Conservation (phyloP, 2,797 vertebrate genomes). For the Sebastes iracundus region DNA sequence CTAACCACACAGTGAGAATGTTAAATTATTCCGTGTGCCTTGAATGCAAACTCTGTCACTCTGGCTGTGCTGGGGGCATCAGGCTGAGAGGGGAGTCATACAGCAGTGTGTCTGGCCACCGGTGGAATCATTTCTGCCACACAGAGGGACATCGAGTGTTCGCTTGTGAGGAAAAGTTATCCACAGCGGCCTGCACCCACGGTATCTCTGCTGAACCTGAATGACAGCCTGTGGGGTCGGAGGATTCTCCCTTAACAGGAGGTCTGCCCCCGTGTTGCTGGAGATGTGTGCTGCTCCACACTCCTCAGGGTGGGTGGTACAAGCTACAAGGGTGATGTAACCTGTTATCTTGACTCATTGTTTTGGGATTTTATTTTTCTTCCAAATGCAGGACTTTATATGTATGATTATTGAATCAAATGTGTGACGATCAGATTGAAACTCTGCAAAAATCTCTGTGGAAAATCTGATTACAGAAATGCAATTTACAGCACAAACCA, state of each 20-base stretch:
- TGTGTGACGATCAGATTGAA: neutral
- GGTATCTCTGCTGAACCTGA: slow-evolving; percentile 10
- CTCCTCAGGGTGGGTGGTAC: neutral
- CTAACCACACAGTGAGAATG: neutral
- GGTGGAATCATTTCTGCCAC: neutral
- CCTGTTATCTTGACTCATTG: neutral
- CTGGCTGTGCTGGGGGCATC: neutral
- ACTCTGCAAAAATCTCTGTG: neutral
- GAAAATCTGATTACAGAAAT: neutral
- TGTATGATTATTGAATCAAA: neutral
- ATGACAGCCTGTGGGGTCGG: slow-evolving; percentile 5
- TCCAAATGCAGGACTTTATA: neutral
- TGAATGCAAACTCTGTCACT: slow-evolving; percentile 20
- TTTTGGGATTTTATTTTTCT: neutral
- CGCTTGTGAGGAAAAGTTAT: neutral
- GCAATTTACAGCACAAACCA: neutral
- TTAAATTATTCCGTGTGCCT: slow-evolving; percentile 1
- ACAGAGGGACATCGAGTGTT: neutral
- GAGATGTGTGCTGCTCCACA: neutral
- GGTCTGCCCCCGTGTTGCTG: neutral
- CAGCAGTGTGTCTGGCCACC: neutral
- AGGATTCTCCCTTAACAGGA: neutral
- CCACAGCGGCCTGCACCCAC: neutral
- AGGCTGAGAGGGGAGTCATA: neutral
- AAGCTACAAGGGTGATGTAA: neutral